Percentiles rank a stretch among this genome's conserved stretches.
phyloP scores from a whole-genome alignment of 2,888 invertebrate species.

The Conus canariensis region DNA sequence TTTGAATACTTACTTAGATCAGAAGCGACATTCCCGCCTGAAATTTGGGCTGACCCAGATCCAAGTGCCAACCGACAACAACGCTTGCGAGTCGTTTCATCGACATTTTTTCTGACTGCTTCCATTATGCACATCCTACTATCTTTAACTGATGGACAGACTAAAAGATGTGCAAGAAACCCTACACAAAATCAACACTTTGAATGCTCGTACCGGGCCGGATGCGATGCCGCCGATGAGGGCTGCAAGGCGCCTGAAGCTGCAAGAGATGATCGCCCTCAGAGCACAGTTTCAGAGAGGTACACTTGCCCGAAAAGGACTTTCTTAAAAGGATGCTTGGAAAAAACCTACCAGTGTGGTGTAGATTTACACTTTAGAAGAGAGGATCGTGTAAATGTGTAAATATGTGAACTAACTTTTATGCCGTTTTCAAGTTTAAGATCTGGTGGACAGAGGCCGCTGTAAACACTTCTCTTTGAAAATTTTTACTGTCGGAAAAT shows the following conservation, averaged over 20 bases:
- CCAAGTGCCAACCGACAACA: neutral
- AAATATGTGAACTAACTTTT: too few species aligned
- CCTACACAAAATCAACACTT: neutral
- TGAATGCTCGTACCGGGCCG: neutral
- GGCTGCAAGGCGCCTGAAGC: neutral
- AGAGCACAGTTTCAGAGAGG: neutral
- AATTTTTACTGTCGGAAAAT: too few species aligned
- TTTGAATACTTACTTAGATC: neutral
- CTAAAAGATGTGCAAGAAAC: neutral
- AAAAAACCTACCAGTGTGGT: too few species aligned
- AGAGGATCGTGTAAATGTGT: too few species aligned
- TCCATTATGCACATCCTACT: neutral
- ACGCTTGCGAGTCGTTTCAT: constrained; percentile 1
- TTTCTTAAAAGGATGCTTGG: too few species aligned
- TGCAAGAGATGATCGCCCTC: neutral
- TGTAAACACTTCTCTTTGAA: too few species aligned
- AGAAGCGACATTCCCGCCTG: neutral
- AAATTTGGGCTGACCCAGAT: neutral
- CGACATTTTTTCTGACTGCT: neutral
- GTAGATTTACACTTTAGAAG: too few species aligned
- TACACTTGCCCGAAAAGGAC: neutral
- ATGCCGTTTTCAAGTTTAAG: too few species aligned
- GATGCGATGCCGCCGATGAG: neutral
- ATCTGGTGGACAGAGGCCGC: too few species aligned
- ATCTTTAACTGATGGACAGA: neutral